Evolutionary conservation across 2,888 invertebrate genomes (phyloP).

Genomic region (Tetragnatha montana): DNA sequence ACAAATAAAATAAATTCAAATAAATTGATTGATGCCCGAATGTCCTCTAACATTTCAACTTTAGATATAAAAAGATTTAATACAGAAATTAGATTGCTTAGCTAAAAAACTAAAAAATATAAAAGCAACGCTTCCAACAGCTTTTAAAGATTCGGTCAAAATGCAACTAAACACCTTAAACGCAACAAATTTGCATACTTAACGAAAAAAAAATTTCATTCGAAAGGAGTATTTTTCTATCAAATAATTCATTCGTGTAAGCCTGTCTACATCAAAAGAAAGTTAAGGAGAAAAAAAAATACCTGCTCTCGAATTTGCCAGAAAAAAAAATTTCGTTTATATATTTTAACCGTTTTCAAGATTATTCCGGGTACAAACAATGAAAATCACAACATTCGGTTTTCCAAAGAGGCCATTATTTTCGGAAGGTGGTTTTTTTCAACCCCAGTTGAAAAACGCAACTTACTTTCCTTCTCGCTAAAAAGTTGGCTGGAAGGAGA

Average conservation of each 20-base stretch:
- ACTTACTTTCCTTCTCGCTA: not conserved
- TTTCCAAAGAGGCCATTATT: not conserved
- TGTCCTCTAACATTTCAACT: too few relatives aligned
- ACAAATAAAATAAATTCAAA: too few relatives aligned
- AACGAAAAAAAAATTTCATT: not conserved
- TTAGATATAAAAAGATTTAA: too few relatives aligned
- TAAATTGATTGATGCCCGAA: too few relatives aligned
- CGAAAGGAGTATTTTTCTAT: not conserved
- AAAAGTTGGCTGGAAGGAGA: not conserved
- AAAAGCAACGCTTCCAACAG: too few relatives aligned
- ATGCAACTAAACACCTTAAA: not conserved
- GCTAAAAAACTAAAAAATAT: too few relatives aligned
- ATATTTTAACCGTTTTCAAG: not conserved
- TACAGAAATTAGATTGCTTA: too few relatives aligned
- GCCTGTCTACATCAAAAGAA: not conserved
- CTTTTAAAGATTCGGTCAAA: not conserved
- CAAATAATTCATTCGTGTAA: not conserved
- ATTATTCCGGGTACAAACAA: not conserved
- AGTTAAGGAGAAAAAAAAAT: not conserved
- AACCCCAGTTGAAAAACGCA: not conserved
- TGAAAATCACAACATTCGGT: not conserved
- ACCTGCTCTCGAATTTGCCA: not conserved
- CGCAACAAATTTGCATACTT: not conserved
- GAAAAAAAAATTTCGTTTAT: not conserved
- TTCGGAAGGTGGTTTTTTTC: not conserved